phyloP scores from a whole-genome alignment of 2,797 vertebrate species.

The Eospalax fontanierii region DNA sequence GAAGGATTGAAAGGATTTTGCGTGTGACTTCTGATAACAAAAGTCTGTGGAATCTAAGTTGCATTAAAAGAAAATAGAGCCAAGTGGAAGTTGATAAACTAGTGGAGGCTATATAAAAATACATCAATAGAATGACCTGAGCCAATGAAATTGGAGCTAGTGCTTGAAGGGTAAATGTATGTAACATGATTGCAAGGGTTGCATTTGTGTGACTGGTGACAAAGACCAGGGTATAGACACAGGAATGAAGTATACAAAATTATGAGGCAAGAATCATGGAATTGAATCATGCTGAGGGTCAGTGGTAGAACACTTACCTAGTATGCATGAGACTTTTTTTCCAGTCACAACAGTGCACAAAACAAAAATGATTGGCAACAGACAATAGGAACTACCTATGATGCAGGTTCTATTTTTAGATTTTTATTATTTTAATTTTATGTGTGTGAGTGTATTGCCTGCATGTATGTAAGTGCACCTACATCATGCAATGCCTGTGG shows the following conservation, averaged over 20 bases:
- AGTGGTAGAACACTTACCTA: not conserved
- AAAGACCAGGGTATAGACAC: not conserved
- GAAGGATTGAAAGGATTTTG: not conserved
- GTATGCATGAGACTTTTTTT: not conserved
- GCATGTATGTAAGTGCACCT: too few species aligned
- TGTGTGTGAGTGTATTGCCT: too few species aligned
- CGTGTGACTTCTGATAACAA: not conserved
- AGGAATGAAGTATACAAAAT: not conserved
- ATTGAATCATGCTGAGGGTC: not conserved
- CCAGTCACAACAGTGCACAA: too few species aligned
- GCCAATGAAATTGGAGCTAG: not conserved
- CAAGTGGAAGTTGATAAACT: not conserved
- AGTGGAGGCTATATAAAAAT: not conserved
- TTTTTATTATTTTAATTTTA: too few species aligned
- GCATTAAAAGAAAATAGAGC: conserved; percentile 8
- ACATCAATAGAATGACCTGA: not conserved
- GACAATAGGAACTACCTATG: not conserved
- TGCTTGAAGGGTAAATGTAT: not conserved
- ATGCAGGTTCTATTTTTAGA: too few species aligned
- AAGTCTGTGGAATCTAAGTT: not conserved
- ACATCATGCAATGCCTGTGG: too few species aligned
- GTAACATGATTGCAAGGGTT: not conserved
- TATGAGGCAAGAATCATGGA: not conserved
- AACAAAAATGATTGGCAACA: not conserved
- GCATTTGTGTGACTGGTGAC: not conserved